Evolutionary conservation across 2,797 vertebrate species (phyloP).

Genomic region (Emydoidea blandingii): DNA sequence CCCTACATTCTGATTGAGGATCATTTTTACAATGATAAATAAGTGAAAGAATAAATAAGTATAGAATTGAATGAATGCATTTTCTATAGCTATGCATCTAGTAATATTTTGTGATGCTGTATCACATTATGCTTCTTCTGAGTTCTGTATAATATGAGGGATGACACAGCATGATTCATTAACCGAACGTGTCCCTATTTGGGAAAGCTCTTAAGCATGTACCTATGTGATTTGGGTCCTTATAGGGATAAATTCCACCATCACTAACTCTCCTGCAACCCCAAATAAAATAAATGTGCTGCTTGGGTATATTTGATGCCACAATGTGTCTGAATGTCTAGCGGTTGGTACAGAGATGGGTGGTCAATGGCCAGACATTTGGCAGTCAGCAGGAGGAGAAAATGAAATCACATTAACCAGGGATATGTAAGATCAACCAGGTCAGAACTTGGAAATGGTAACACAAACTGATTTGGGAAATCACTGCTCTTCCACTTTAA

Average conservation of each 20-base stretch:
- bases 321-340: background rate
- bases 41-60: background rate
- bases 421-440: background rate
- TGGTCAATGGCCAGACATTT: background rate
- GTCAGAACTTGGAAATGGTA: background rate
- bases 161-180: background rate
- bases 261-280: background rate
- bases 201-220: background rate
- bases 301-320: background rate
- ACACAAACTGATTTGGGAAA: background rate
- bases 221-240: background rate
- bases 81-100: background rate
- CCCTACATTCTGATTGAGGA: background rate
- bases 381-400: background rate
- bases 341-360: background rate
- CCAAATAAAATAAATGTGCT: background rate
- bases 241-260: background rate
- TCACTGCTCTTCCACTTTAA: background rate
- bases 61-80: fast-evolving
- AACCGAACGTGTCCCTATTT: background rate
- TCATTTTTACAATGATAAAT: background rate
- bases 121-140: background rate
- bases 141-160: fast-evolving
- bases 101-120: background rate
- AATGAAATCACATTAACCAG: background rate